Evolutionary conservation across 1,140 invertebrate species (phyloP), one percentile per base, ranked within the genome.

Genomic region (Drosophila saltans): DNA sequence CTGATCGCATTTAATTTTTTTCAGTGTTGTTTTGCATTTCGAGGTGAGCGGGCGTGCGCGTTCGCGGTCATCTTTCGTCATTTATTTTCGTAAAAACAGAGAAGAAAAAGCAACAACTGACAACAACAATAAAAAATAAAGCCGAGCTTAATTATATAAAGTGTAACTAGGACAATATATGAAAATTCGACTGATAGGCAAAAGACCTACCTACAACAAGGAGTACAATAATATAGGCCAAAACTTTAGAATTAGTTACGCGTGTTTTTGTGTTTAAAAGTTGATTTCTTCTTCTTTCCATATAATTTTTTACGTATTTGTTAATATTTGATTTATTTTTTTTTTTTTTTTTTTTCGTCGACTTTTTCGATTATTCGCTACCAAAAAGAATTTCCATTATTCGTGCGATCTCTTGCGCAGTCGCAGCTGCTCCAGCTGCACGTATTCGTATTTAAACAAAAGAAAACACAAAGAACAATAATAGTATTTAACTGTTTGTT

Each of bases 381-480:
- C 56, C 72, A 60, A 76, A 69, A 43, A 61, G 48, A 69, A 69
- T 58, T 76, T 43, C 33, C 69, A 33, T 56, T 41, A 48, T 40
- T 24, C 59, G 59, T 43, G 58, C 28, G 28, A 36, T 52, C 69
- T 66, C 60, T 58, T 48, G 61, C 43, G 61, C 61, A 63, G 61
- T 28, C 41, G 41, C 61, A 63, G 61, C 60, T 28, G 60, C 70
- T 62, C 8, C 43, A 28, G 39, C 58, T 7, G 45, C 9, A 11
- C 36, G 45, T 45, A 45, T 52, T 43, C 21, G 45, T 36, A 26
- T 69, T 56, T 66, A 56, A 72, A 70, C 69, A 41, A 41, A 63
- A 62, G 62, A 16, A 45, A 11, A 30, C 64, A 55, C 33, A 52
- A 69, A 52, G 64, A 61, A 58, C 59, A 62, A 36, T 36, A 36